Base-by-base conservation (phyloP, 2,888 invertebrate genomes). In the Leptarthrus brevirostris region DNA sequence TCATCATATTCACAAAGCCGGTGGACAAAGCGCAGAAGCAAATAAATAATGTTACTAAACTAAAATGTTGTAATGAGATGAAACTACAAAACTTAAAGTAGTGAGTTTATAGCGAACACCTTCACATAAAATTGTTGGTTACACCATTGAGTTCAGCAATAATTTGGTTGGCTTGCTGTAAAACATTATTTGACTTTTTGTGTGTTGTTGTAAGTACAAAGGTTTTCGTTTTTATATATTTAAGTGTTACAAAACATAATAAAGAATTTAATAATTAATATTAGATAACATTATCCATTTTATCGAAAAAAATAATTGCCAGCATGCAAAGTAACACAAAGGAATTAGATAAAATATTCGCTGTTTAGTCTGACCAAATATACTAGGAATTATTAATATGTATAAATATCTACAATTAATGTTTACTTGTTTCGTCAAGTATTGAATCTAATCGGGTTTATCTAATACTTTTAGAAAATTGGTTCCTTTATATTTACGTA, bases 111-210 rank as follows among this genome's bases (percentile, higher is more conserved):
- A 30, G 30, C 30, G 30, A 30, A 30, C 30, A 30, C 44, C 77
- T 79, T 83, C 80, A 84, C 83, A 84, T 84, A 80, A 84, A 84
- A 81, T 84, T 83, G 80, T 84, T 84, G 77, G 84, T 84, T 79
- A 83, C 82, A 79, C 82, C 80, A 79, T 81, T 83, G 74, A 83
- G 81, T 78, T 84, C 82, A 74, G 82, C 81, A 77, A 83, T 82
- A 77, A 84, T 81, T 79, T 82, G 83, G 81, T 84, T 82, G 78
- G 83, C 82, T 81, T 84, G 83, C 77, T 82, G 82, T 74, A 84
- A 79, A 79, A 83, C 77, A 76, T 73, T 76, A 71, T 58, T 52
- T 30, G 69, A 52, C 69, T 69, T 66, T 69, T 14, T 12, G 4
- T 52, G 69, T 69, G 52, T 49, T 70, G 53, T 58, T 22, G 22